Evolutionary conservation across 2,888 invertebrate species (phyloP), one percentile per base, ranked within the genome.

Genomic region (Prosopocoilus inquinatus): DNA sequence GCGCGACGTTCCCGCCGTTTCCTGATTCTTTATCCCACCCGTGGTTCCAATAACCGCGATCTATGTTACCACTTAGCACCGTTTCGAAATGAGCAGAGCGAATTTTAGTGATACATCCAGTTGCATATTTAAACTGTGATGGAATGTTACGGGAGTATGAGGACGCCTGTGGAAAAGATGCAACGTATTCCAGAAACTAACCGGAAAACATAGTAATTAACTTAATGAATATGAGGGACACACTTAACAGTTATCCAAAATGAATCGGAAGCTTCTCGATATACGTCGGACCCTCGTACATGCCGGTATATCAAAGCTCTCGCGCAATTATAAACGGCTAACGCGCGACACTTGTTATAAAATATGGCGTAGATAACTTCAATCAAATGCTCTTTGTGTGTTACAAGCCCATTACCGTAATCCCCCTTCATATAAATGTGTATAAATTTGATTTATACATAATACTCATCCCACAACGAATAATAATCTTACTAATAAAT

Each of bases 321-420:
- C 57, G 59, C 52, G 62, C 64, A 67, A 65, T 67, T 67, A 65
- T 63, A 64, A 61, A 62, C 65, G 63, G 62, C 65, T 64, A 64
- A 61, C 64, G 59, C 60, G 57, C 60, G 65, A 65, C 64, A 63
- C 58, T 44, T 51, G 53, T 57, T 57, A 59, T 66, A 67, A 70
- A 68, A 69, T 70, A 70, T 66, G 53, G 65, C 62, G 49, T 63
- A 71, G 74, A 73, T 74, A 74, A 73, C 72, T 72, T 74, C 74
- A 73, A 73, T 73, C 72, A 73, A 69, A 69, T 67, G 67, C 62
- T 61, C 64, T 64, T 66, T 66, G 69, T 67, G 65, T 64, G 66
- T 67, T 67, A 65, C 67, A 64, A 62, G 61, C 68, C 69, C 68
- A 70, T 70, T 71, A 70, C 69, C 69, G 66, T 68, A 69, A 69